Evolutionary conservation across 2,113 vertebrate species (phyloP).

Genomic region (Melanocharis versteri): DNA sequence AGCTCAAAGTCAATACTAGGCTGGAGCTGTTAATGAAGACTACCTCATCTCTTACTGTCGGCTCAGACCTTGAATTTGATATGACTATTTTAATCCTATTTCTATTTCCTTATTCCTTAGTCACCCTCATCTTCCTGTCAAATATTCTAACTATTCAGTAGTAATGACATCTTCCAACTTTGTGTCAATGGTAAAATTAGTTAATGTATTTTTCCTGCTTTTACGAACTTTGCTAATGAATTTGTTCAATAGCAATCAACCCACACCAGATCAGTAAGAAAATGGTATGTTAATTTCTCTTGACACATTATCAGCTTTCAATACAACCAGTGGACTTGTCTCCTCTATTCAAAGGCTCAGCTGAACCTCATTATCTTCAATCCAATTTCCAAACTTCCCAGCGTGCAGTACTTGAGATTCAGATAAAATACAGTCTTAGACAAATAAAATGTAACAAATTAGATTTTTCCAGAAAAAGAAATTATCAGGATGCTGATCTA

Average conservation of each 20-base stretch:
- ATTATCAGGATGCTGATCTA: background rate
- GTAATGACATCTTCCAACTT: background rate
- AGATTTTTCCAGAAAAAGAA: background rate
- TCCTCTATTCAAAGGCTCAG: background rate
- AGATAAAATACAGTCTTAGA: background rate
- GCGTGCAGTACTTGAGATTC: background rate
- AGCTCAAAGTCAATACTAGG: background rate
- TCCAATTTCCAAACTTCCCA: background rate
- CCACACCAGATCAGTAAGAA: constrained; percentile 9
- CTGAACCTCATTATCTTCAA: background rate
- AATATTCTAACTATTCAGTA: background rate
- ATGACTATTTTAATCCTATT: background rate
- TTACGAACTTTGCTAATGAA: background rate
- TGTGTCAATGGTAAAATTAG: background rate
- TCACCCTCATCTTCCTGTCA: background rate
- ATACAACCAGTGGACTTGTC: background rate
- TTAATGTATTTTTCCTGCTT: background rate
- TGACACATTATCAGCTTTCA: background rate
- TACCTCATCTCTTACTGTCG: background rate
- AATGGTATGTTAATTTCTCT: background rate
- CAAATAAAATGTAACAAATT: background rate
- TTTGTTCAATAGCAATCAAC: constrained; percentile 4
- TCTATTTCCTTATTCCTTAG: background rate
- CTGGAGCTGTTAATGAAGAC: background rate
- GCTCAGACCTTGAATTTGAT: background rate